Conservation (phyloP, 2,797 vertebrate genomes). For the Diceros bicornis region DNA sequence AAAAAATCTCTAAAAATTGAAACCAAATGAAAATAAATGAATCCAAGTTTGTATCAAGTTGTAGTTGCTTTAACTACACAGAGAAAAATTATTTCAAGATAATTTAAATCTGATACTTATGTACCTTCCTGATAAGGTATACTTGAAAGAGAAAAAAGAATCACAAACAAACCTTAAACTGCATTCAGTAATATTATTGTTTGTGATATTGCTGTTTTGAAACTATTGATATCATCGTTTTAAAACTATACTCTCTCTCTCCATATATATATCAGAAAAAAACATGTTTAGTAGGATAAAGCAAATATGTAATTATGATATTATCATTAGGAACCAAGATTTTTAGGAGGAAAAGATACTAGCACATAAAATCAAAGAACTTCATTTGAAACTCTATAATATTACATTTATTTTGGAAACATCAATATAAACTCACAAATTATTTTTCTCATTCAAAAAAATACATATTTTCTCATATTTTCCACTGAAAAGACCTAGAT, state of each 20-base stretch:
- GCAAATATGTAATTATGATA: neutral
- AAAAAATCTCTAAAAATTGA: neutral
- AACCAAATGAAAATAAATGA: neutral
- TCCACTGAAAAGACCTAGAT: neutral
- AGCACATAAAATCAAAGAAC: conserved; percentile 21
- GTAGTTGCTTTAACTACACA: neutral
- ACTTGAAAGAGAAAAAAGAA: neutral
- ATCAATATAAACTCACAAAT: neutral
- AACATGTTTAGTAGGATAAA: neutral
- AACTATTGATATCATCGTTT: neutral
- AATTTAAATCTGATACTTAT: neutral
- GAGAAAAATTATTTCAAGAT: neutral
- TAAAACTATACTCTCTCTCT: neutral
- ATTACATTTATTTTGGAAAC: neutral
- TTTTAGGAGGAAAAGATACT: neutral
- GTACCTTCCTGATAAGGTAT: neutral
- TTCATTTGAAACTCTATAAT: neutral
- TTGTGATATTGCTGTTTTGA: neutral
- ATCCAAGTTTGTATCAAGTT: neutral
- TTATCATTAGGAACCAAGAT: neutral
- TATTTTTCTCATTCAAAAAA: conserved; percentile 30
- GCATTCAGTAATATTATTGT: neutral
- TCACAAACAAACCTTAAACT: neutral
- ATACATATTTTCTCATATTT: neutral
- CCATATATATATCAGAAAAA: neutral